Evolutionary conservation across 2,113 vertebrate species (phyloP), one percentile per base, ranked within the genome.

Genomic region (Gila orcuttii): DNA sequence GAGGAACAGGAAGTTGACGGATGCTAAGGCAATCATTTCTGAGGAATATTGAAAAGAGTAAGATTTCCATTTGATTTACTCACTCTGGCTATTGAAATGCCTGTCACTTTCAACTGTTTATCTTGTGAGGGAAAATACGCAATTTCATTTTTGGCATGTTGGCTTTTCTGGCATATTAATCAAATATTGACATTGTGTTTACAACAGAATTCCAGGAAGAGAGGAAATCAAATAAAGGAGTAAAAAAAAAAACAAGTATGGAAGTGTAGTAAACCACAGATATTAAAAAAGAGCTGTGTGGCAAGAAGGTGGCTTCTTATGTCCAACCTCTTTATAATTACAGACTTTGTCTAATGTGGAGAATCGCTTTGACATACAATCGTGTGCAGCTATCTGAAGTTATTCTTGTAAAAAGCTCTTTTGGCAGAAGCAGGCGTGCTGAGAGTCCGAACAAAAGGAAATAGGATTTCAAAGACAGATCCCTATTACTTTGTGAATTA

Each of bases 21-120:
- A 90, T 76, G 81, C 86, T 86, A 88, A 91, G 89, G 85, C 86
- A 90, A 90, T 90, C 83, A 88, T 82, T 88, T 79, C 55, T 88
- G 45, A 66, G 47, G 50, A 90, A 87, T 88, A 89, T 88, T 88
- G 80, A 57, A 87, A 57, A 83, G 84, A 89, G 85, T 57, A 85
- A 83, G 87, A 89, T 91, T 91, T 89, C 69, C 88, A 76, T 88
- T 91, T 90, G 86, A 93, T 93, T 93, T 87, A 79, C 79, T 62
- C 55, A 42, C 88, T 82, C 88, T 81, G 87, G 50, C 87, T 88
- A 77, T 90, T 89, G 84, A 91, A 91, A 86, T 19, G 73, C 36
- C 89, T 89, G 86, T 90, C 86, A 87, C 62, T 91, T 66, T 86
- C 71, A 52, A 80, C 66, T 81, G 77, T 80, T 89, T 89, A 84